These are phyloP conservation scores for Climacteris rufus DNA, from an alignment of 2,113 vertebrate genomes.

Conservation along the genomic window DNA sequence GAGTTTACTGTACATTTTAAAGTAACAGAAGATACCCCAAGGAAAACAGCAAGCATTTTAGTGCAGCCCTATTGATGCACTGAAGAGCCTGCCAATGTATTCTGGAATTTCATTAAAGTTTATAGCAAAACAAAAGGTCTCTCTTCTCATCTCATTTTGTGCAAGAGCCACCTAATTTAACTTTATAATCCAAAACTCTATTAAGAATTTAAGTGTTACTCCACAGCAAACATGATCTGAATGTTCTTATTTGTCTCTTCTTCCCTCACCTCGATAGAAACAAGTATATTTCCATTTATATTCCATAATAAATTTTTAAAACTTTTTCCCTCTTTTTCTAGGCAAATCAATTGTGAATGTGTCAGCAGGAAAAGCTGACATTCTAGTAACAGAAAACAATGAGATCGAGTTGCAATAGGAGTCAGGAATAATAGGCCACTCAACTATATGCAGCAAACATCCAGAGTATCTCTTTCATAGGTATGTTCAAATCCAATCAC, in stretches of 20 bases:
- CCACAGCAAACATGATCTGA: not conserved
- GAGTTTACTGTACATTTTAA: conserved; percentile 29
- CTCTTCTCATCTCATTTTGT: not conserved
- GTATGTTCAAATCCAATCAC: not conserved
- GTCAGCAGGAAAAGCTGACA: not conserved
- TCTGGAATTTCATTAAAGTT: conserved; percentile 29
- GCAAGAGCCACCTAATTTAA: not conserved
- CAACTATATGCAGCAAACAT: not conserved
- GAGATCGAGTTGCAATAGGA: not conserved
- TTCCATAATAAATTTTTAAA: not conserved
- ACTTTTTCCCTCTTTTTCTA: not conserved
- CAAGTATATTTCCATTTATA: not conserved
- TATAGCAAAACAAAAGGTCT: conserved; percentile 17
- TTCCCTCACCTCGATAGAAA: not conserved
- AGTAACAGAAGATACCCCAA: conserved; percentile 20
- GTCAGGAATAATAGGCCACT: not conserved
- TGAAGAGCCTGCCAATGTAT: not conserved
- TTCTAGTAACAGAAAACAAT: not conserved
- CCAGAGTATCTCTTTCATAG: not conserved
- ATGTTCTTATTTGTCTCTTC: not conserved
- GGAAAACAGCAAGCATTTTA: conserved; percentile 35
- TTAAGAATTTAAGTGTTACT: not conserved
- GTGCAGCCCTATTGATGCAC: not conserved
- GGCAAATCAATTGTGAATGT: not conserved
- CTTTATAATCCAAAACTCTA: not conserved